Evolutionary conservation across 92 coral and sea anemone species (phyloP).

Genomic region (Zoanthus gigantus): DNA sequence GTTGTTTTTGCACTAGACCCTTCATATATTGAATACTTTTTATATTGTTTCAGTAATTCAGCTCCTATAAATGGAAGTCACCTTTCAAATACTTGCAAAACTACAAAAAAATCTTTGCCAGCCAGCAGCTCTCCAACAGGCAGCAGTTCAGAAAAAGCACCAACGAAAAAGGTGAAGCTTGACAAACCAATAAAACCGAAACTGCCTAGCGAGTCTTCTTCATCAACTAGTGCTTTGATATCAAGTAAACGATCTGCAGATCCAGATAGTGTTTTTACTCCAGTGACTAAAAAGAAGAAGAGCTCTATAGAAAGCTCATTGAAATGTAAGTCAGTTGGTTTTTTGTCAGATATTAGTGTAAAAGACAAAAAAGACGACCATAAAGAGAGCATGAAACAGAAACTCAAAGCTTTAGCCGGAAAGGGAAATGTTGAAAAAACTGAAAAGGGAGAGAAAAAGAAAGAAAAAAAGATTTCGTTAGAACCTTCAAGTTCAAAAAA

Average conservation of each 20-base stretch:
- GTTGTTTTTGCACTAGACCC: no score
- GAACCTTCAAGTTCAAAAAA: constrained; percentile 7
- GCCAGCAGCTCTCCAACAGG: constrained; percentile 61
- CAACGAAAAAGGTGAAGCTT: constrained; percentile 47
- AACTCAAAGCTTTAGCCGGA: constrained; percentile 82
- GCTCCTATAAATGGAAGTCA: constrained; percentile 6
- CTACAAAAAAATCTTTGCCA: constrained; percentile 56
- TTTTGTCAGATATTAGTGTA: constrained; percentile 69
- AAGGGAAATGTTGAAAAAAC: constrained; percentile 57
- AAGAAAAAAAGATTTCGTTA: constrained; percentile 2
- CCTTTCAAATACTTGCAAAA: constrained; percentile 25
- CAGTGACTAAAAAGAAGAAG: constrained; percentile 68
- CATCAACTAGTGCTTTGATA: constrained; percentile 23
- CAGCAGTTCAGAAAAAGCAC: constrained; percentile 58
- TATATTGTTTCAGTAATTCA: background rate
- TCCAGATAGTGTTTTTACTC: constrained; percentile 26
- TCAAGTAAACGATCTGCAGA: constrained; percentile 46
- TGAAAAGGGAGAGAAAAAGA: constrained; percentile 46
- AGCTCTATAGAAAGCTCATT: constrained; percentile 39
- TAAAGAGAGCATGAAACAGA: constrained; percentile 83
- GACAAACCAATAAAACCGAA: constrained; percentile 61
- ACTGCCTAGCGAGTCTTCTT: constrained; percentile 19
- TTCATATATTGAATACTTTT: no score
- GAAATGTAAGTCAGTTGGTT: constrained; percentile 64
- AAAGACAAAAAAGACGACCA: constrained; percentile 63